A percentile compares a stretch with the other conserved stretches of the same genome.
These are phyloP conservation scores for Heliocidaris tuberculata DNA, from an alignment of 35 echinoderm and acorn worm genomes.

Conservation along the genomic window DNA sequence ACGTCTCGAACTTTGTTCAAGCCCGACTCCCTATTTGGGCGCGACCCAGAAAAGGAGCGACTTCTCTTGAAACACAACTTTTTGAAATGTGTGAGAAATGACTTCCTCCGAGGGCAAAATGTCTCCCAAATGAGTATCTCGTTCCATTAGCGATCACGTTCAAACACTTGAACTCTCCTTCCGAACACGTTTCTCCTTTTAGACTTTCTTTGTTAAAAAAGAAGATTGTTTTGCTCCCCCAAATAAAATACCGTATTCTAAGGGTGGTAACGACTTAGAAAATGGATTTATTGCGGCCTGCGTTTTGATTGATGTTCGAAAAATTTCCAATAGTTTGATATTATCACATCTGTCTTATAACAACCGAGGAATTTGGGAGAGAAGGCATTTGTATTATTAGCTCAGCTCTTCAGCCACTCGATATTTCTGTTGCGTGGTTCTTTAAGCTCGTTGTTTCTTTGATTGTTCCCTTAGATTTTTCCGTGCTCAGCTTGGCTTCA, in stretches of 20 bases:
- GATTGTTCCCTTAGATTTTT: not conserved
- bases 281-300: not conserved
- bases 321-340: not conserved
- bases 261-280: not conserved
- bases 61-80: not conserved
- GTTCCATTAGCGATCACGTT: not conserved
- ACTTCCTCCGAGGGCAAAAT: constrained; percentile 5
- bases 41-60: not conserved
- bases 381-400: not conserved
- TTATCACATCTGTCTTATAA: not conserved
- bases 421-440: not conserved
- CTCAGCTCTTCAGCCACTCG: not conserved
- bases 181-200: not conserved
- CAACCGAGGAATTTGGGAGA: not conserved
- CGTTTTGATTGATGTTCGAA: not conserved
- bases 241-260: not conserved
- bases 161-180: not conserved
- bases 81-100: constrained; percentile 16
- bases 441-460: not conserved
- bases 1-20: not conserved
- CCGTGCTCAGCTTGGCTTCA: not conserved
- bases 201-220: not conserved
- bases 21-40: not conserved
- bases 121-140: constrained; percentile 17
- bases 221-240: not conserved